Evolutionary conservation across 1,140 invertebrate species (phyloP), one percentile per base, ranked within the genome.

Genomic region (Conus betulinus): DNA sequence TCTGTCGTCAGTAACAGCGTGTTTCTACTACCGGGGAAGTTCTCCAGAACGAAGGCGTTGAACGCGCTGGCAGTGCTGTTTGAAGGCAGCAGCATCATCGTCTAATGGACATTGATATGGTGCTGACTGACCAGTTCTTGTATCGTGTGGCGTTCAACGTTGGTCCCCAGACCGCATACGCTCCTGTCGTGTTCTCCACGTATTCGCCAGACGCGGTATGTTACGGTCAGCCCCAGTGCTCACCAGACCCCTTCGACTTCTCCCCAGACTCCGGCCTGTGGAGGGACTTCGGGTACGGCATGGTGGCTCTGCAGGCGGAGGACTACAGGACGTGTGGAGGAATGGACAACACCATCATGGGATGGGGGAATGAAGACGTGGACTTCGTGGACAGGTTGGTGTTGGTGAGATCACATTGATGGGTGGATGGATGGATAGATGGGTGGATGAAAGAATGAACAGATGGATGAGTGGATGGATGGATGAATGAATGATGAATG

Each of bases 121-220:
- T 87, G 5, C 7, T 87, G 20, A 87, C 85, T 39, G 17, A 55
- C 52, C 11, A 27, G 63, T 87, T 87, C 25, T 52, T 87, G n/a
- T 39, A 11, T 10, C 85, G 85, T 11, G 85, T 78, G 17, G 71
- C 85, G 1, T 10, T 55, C 17, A 87, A n/a, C n/a, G 85, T 74
- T 6, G 25, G 25, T 20, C 85, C 85, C 1, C 71, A 74, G 6
- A 20, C 20, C 5, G 97, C 98, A 0, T 99, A 99, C 95, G 99
- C 98, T 94, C 99, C 99, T 0, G 98, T 99, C 88, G 98, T 99
- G 23, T 99, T 98, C 94, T 99, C 98, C 95, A 97, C 99, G 93
- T 99, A 97, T 93, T 97, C 98, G 95, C 90, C 90, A 2, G 55
- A 67, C 8, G 81, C 76, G 0, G 81, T 87, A 20, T 90, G 90